Evolutionary conservation across 2,113 vertebrate genomes (phyloP).

Genomic region (Prochilodus magdalenae): DNA sequence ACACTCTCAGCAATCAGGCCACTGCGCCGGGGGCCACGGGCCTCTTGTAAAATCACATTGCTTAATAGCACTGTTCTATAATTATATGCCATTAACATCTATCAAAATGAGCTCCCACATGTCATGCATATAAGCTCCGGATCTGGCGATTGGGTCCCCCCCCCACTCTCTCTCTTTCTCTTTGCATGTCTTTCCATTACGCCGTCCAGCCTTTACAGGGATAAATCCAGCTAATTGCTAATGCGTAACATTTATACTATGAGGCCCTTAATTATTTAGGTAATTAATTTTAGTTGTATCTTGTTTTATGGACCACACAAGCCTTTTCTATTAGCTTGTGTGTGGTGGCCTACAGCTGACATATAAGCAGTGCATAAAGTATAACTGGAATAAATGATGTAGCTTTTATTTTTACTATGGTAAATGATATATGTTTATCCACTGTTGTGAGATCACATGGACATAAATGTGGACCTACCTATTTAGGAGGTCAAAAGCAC

Average conservation of each 20-base stretch:
- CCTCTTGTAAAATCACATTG: conserved; percentile 76
- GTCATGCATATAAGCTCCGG: conserved; percentile 65
- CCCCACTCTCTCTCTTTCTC: conserved; percentile 50
- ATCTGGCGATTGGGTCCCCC: conserved; percentile 64
- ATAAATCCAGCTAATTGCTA: conserved; percentile 56
- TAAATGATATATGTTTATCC: not conserved
- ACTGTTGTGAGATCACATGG: not conserved
- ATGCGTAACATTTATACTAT: conserved; percentile 52
- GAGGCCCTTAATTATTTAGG: conserved; percentile 54
- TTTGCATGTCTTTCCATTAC: conserved; percentile 43
- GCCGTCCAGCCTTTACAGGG: conserved; percentile 34
- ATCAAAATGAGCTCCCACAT: conserved; percentile 73
- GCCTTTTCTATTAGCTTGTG: conserved; percentile 32
- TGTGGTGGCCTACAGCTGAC: conserved; percentile 21
- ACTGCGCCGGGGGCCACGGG: conserved; percentile 71
- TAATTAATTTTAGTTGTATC: conserved; percentile 53
- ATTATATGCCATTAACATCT: conserved; percentile 81
- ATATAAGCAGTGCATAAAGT: conserved; percentile 15
- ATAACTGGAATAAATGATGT: conserved; percentile 6
- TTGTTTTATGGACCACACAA: conserved; percentile 37
- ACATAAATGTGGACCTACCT: not conserved
- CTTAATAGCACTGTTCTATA: conserved; percentile 77
- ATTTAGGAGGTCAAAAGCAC: not conserved
- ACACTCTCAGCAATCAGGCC: conserved; percentile 79
- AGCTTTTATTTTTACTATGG: not conserved